A percentile compares a stretch with the other conserved stretches of the same genome.
Conservation (phyloP, 35 echinoderm and acorn worm species). For the Diadema setosum region DNA sequence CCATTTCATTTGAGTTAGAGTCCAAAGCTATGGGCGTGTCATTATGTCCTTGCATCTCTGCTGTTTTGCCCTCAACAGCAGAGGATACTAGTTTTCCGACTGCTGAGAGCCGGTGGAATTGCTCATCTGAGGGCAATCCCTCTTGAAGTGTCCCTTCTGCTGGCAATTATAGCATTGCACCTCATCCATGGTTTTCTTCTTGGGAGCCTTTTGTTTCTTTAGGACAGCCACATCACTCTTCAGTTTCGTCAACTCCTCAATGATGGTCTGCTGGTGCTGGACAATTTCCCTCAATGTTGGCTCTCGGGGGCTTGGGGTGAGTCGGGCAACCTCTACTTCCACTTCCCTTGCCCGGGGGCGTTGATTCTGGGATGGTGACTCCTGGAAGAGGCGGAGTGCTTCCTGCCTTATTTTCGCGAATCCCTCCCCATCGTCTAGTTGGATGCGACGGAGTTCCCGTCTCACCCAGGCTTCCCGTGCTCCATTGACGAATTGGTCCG, state of each 20-base stretch:
- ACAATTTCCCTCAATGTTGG: background rate
- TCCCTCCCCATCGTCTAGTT: background rate
- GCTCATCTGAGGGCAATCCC: background rate
- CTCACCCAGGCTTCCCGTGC: slow-evolving; percentile 20
- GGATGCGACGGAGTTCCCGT: slow-evolving; percentile 31
- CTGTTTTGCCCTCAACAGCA: slow-evolving; percentile 24
- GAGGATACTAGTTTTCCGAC: slow-evolving; percentile 28
- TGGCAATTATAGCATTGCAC: background rate
- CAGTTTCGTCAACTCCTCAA: background rate
- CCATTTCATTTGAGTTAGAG: background rate
- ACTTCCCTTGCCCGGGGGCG: background rate
- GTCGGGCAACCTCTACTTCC: background rate
- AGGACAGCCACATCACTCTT: background rate
- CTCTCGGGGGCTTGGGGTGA: background rate
- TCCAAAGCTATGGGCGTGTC: background rate
- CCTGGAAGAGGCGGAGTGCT: slow-evolving; percentile 10
- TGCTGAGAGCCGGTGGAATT: background rate
- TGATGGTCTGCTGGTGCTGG: background rate
- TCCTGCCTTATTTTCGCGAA: slow-evolving; percentile 2
- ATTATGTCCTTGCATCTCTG: background rate
- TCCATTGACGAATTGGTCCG: slow-evolving; percentile 2
- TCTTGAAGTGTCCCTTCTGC: background rate
- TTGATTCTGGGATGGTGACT: background rate
- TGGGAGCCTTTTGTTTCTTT: background rate
- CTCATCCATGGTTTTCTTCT: background rate